Evolutionary conservation across 2,888 invertebrate genomes (phyloP), one percentile per base, ranked within the genome.

Genomic region (Dynastes maya): DNA sequence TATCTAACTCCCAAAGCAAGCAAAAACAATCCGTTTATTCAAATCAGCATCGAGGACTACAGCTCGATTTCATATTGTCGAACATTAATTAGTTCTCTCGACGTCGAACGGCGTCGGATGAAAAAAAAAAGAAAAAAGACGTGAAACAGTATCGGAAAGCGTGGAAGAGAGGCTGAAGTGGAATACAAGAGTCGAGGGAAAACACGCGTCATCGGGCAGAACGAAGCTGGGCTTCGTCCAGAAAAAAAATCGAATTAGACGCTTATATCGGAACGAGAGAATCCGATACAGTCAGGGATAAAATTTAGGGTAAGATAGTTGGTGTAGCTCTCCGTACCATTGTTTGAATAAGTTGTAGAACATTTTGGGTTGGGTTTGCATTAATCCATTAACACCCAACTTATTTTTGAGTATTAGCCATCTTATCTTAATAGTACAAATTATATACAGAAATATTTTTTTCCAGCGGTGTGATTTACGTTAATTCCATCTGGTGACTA

Each of bases 1-100:
- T 45, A 45, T 45, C 45, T 45, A 8, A 8, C 45, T 11, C 45
- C 45, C 45, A 45, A 45, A 45, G 45, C 55, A 8, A 58, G 22
- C 55, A 22, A 58, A 58, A 58, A 58, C 55, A 58, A 58, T 58
- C 55, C 55, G 55, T 58, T 58, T 58, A 58, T 58, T 58, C 55
- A 58, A 58, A 58, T 58, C 55, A 22, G 55, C 22, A 5, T 58
- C 55, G n/a, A 22, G 8, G 13, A 8, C 16, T 45, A 11, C 55
- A 9, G 27, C 55, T 5, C 55, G 55, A 58, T 58, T 58, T 58
- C 55, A 58, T 58, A 58, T 58, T 58, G 55, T 58, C 55, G 55
- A 58, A 58, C 55, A 58, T 58, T 58, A 58, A 58, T 58, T 58
- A 58, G 55, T 58, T 45, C 45, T 16, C n/a, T 9, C 22, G 55